Evolutionary conservation across 30 jellyfish, hydroid and myxozoan species (phyloP), one percentile per base, ranked within the genome.

Genomic region (Chironex yamaguchii): DNA sequence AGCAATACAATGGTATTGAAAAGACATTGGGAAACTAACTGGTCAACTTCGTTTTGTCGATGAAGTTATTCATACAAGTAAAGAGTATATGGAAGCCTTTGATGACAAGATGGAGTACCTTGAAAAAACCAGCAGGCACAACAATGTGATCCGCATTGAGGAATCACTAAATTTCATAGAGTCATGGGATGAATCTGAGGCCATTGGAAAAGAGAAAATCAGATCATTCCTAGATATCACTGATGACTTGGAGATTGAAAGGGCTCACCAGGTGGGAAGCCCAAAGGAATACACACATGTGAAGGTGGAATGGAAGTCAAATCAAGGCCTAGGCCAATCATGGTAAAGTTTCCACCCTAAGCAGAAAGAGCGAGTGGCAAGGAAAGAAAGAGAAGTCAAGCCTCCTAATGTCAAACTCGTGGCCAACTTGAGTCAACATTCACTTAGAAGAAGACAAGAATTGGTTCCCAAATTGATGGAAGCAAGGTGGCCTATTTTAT

Each of bases 341-440:
- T n/a, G n/a, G n/a, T n/a, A n/a, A n/a, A n/a, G n/a, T 27, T 67
- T 67, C 34, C 81, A 29, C 31, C 31, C 63, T 67, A 67, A 67
- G 34, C 63, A 67, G 20, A 67, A 67, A 58, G 62, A 48, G 62
- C 12, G 14, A 9, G 62, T 48, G 62, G 14, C n/a, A n/a, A 48
- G 62, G 62, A 48, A 48, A 48, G 62, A 12, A 12, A 48, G 62
- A n/a, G 62, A 48, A n/a, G n/a, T 48, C 62, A n/a, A n/a, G n/a
- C n/a, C n/a, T n/a, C n/a, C n/a, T n/a, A n/a, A n/a, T n/a, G n/a
- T n/a, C n/a, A n/a, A 50, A 1, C 23, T 50, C 23, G 3, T 2
- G 23, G 26, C 66, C 20, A 27, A 50, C 23, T 0, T 50, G 66
- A n/a, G 26, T 27, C 20, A 27, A 24, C 66, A 50, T 27, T 50